phyloP scores from a whole-genome alignment of 2,888 invertebrate species.

The Erebia palarica region DNA sequence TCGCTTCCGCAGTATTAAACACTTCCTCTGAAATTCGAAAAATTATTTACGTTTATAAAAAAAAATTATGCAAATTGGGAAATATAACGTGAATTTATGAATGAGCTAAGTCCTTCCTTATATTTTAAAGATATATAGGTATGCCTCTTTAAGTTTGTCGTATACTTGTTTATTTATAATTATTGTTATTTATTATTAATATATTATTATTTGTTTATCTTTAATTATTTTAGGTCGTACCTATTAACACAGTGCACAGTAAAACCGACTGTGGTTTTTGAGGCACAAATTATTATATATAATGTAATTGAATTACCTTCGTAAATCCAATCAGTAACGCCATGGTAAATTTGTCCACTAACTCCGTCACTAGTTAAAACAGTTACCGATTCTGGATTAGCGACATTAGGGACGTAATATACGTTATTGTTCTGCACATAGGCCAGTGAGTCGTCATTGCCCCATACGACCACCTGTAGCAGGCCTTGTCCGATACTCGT shows the following conservation, averaged over 20 bases:
- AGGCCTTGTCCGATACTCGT: conserved; percentile 75
- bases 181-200: too few relatives aligned
- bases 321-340: conserved; percentile 96
- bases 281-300: background rate
- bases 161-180: too few relatives aligned
- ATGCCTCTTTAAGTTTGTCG: too few relatives aligned
- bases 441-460: conserved; percentile 64
- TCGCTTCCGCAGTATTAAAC: conserved; percentile 85
- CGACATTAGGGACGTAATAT: conserved; percentile 78
- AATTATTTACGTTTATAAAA: background rate
- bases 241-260: too few relatives aligned
- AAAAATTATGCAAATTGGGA: background rate
- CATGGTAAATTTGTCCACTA: conserved; percentile 87
- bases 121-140: too few relatives aligned
- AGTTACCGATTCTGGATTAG: conserved; percentile 55
- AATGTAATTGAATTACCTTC: conserved; percentile 83
- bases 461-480: conserved; percentile 85
- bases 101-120: too few relatives aligned
- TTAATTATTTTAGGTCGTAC: too few relatives aligned
- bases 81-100: too few relatives aligned
- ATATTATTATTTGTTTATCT: too few relatives aligned
- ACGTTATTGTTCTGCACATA: conserved; percentile 88
- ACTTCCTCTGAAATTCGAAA: conserved; percentile 87
- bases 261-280: too few relatives aligned
- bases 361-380: conserved; percentile 84